These are phyloP conservation scores for Megaceryle alcyon DNA, from an alignment of 2,797 vertebrate genomes.

Conservation along the genomic window DNA sequence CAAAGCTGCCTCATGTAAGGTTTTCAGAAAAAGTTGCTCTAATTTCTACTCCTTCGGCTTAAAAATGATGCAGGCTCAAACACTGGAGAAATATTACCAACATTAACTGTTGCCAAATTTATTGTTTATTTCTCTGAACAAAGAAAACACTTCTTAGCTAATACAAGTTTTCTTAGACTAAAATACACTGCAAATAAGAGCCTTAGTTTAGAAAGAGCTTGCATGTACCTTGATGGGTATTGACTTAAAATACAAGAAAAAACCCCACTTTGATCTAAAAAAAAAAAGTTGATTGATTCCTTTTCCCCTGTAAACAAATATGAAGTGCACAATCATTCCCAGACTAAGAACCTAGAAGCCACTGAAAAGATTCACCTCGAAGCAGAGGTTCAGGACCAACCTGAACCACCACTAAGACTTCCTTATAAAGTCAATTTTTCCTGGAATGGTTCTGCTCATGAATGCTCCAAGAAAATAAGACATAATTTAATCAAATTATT, in stretches of 20 bases:
- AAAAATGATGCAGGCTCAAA: neutral
- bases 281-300: neutral
- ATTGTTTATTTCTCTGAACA: neutral
- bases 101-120: neutral
- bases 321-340: neutral
- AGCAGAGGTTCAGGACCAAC: neutral
- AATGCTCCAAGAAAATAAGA: neutral
- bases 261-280: neutral
- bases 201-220: neutral
- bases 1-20: neutral
- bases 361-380: neutral
- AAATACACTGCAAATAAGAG: neutral
- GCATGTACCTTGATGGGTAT: neutral
- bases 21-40: neutral
- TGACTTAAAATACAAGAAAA: neutral
- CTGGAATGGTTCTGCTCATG: fast-evolving
- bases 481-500: neutral
- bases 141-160: neutral
- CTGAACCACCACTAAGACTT: neutral
- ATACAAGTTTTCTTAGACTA: neutral
- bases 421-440: neutral
- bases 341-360: neutral
- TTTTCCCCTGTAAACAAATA: neutral
- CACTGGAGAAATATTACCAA: neutral
- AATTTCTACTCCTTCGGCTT: neutral